These are phyloP conservation scores for Atethmia centrago DNA, from an alignment of 2,888 invertebrate species.

Conservation along the genomic window DNA sequence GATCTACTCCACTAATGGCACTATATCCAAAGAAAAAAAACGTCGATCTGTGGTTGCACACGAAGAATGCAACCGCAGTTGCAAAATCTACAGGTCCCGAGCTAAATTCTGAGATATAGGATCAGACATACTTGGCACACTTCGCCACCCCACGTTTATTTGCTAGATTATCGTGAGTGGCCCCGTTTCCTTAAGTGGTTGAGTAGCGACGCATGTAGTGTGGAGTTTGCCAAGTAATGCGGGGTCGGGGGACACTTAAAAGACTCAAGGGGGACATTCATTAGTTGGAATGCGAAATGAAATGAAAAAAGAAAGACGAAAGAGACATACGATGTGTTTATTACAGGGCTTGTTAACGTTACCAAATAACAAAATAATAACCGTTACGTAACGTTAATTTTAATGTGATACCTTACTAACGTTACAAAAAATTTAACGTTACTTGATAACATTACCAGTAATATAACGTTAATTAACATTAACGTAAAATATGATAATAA, in stretches of 20 bases:
- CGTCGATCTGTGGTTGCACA: background rate
- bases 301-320: background rate
- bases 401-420: too few relatives aligned
- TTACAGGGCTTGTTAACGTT: too few relatives aligned
- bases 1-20: background rate
- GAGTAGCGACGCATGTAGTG: background rate
- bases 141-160: slow-evolving; percentile 17
- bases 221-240: slow-evolving; percentile 5
- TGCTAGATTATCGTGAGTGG: slow-evolving; percentile 27
- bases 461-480: too few relatives aligned
- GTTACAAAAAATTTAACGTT: too few relatives aligned
- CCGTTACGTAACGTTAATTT: too few relatives aligned
- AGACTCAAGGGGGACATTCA: too few relatives aligned
- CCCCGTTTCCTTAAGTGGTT: slow-evolving; percentile 18
- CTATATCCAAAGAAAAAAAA: too few relatives aligned
- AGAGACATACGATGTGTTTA: background rate
- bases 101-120: slow-evolving; percentile 4
- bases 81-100: background rate
- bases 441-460: too few relatives aligned
- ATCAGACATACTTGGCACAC: slow-evolving; percentile 13
- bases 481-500: too few relatives aligned
- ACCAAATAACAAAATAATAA: too few relatives aligned
- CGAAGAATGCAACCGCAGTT: background rate
- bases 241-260: background rate
- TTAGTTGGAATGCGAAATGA: background rate